Evolutionary conservation across 2,113 vertebrate species (phyloP).

Genomic region (Nyctereutes procyonoides): DNA sequence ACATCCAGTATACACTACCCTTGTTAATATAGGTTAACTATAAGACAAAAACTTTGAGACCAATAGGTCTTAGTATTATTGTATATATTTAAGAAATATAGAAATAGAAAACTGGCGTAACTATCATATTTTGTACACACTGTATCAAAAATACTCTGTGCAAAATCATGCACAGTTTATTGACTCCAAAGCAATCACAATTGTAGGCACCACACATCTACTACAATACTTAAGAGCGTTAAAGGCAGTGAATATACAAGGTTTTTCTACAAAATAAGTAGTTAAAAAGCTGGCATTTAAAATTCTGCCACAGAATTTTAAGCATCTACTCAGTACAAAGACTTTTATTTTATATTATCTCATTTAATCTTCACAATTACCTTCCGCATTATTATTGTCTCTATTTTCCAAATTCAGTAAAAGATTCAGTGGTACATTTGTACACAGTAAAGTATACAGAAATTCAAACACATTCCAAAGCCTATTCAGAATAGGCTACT

Average conservation of each 20-base stretch:
- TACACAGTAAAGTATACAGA: neutral
- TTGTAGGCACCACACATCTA: neutral
- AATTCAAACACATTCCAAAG: slow-evolving; percentile 20
- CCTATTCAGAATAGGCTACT: slow-evolving; percentile 25
- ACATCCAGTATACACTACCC: neutral
- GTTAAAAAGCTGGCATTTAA: slow-evolving; percentile 19
- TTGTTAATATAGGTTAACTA: neutral
- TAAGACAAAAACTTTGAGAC: neutral
- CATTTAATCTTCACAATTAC: neutral
- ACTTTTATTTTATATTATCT: slow-evolving; percentile 13
- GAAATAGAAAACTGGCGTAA: neutral
- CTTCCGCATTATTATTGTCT: neutral
- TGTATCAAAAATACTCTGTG: neutral
- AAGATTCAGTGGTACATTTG: slow-evolving; percentile 20
- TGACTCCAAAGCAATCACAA: slow-evolving; percentile 4
- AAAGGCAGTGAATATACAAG: neutral
- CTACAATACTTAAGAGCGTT: neutral
- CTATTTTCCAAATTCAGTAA: neutral
- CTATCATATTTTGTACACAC: neutral
- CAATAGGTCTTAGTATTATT: neutral
- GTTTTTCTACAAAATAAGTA: slow-evolving; percentile 6
- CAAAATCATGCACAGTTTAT: neutral
- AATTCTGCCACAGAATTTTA: slow-evolving; percentile 10
- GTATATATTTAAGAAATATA: neutral
- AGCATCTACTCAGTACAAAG: neutral